Evolutionary conservation across 2,797 vertebrate genomes (phyloP).

Genomic region (Moxostoma hubbsi): DNA sequence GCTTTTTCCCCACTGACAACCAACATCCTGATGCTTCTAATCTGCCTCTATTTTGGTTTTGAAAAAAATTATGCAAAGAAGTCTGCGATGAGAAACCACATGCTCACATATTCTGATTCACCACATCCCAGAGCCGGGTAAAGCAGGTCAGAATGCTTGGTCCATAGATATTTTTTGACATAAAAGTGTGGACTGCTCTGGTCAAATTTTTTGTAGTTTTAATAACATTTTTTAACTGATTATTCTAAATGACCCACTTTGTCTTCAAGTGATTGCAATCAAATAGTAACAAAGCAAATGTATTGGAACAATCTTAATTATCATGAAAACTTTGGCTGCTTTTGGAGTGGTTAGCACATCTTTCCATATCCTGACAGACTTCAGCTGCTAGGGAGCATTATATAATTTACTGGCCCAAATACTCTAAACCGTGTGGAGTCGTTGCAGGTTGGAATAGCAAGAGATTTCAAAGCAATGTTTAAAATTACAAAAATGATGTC

Average conservation of each 20-base stretch:
- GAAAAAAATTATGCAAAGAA: slow-evolving; percentile 14
- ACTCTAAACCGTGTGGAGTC: background rate
- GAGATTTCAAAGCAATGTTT: slow-evolving; percentile 1
- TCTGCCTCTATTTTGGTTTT: slow-evolving; percentile 29
- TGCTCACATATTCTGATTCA: slow-evolving; percentile 7
- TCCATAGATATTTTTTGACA: background rate
- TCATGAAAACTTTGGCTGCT: slow-evolving; percentile 33
- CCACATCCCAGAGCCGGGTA: background rate
- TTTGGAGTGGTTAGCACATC: slow-evolving; percentile 20
- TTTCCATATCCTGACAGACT: slow-evolving; percentile 48
- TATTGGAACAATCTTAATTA: background rate
- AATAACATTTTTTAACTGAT: slow-evolving; percentile 10
- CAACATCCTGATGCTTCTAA: slow-evolving; percentile 23
- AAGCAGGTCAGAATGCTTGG: background rate
- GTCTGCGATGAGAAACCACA: slow-evolving; percentile 25
- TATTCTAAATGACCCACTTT: slow-evolving; percentile 1
- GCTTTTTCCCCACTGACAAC: background rate
- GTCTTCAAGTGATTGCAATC: background rate
- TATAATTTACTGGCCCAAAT: slow-evolving; percentile 56
- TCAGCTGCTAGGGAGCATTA: slow-evolving; percentile 60
- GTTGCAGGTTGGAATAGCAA: slow-evolving; percentile 11
- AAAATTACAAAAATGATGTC: slow-evolving; percentile 14
- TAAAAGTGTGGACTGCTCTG: background rate
- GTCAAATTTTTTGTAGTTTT: background rate
- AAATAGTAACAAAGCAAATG: slow-evolving; percentile 10